Percentiles rank a stretch among this genome's conserved stretches.
Conservation (phyloP, 2,888 invertebrate species). For the Megalurothrips usitatus region DNA sequence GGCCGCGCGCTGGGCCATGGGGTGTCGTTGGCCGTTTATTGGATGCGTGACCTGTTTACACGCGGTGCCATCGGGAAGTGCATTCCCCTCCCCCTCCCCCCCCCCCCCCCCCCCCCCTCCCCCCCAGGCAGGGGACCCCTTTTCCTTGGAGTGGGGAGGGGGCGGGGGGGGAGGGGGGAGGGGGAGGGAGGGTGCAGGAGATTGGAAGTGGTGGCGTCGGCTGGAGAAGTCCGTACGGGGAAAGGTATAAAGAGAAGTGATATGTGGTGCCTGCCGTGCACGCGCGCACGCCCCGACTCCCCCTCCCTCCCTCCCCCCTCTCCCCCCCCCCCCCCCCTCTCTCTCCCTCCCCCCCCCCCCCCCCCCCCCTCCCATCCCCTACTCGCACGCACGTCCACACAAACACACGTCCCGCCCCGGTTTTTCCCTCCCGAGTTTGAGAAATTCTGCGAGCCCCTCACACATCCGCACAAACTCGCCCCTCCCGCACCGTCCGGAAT, state of each 20-base stretch:
- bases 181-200: neutral
- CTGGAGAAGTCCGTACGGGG: neutral
- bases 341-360: too few species aligned
- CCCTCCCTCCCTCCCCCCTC: neutral
- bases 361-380: slow-evolving; percentile 21
- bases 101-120: too few species aligned
- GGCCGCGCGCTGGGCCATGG: neutral
- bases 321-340: too few species aligned
- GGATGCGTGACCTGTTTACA: slow-evolving; percentile 26
- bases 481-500: too few species aligned
- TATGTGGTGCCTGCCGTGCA: slow-evolving; percentile 24
- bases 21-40: slow-evolving; percentile 16
- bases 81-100: neutral
- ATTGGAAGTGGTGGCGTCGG: slow-evolving; percentile 15
- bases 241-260: slow-evolving; percentile 23
- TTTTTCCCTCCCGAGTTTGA: neutral
- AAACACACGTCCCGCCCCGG: neutral
- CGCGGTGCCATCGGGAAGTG: slow-evolving; percentile 18
- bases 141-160: too few species aligned
- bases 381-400: slow-evolving; percentile 28
- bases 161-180: neutral
- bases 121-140: too few species aligned
- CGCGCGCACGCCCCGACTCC: neutral
- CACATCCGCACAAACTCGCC: too few species aligned
- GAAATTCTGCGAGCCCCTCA: slow-evolving; percentile 1